Base-by-base conservation (phyloP, 2,888 invertebrate species). In the Leucozona laternaria region DNA sequence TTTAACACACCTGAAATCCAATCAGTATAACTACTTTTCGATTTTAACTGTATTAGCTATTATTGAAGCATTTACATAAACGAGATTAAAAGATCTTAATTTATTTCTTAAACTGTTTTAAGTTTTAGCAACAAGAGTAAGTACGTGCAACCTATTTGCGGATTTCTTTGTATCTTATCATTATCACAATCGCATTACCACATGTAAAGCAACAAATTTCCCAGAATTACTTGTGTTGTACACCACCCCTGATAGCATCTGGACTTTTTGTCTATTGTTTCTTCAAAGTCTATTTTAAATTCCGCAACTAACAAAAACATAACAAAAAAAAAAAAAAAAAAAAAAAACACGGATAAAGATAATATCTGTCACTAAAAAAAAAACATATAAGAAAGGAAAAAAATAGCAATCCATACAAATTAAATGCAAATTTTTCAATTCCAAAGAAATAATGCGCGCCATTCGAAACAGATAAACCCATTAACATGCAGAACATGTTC, bases 371-470 rank as follows among this genome's bases (percentile, higher is more conserved):
- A 48, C 53, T 43, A 48, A 58, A 71, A 62, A 25, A 22, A 53
- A 58, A 58, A 40, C 13, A 66, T 40, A 53, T 34, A 66, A 20
- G 50, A 66, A 17, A 66, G 48, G 17, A n/a, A 17, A 58, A 55
- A 76, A 66, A 72, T 58, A 60, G 13, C 17, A 58, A 71, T 58
- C 71, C 70, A 70, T 62, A 83, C 68, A 83, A 83, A 83, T 84
- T 79, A 84, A 71, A 84, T 79, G 84, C 84, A 84, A 84, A 84
- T 84, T 76, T 48, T 76, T 17, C 84, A 84, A 76, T 79, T 84
- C 79, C 45, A 57, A 4, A 70, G 79, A 66, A 83, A 79, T 57
- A 79, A 48, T 70, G 71, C 53, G 75, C 58, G 75, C 80, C 68
- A 68, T 53, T 53, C 50, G 48, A 31, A 66, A 64, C 28, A 80